Conservation (phyloP, 2,113 vertebrate species). For the Engystomops pustulosus region DNA sequence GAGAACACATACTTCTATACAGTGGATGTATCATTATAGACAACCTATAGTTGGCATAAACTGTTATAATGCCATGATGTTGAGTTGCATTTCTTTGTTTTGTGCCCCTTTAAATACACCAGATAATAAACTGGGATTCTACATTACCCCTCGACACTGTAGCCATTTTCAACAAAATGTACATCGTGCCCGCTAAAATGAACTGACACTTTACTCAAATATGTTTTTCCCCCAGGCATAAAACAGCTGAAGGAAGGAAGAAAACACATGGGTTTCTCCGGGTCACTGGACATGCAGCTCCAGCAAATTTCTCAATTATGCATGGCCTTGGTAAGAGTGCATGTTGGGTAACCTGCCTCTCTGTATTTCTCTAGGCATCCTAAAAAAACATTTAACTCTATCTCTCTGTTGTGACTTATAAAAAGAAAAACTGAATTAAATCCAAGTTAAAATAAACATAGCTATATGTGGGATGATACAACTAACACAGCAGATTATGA, state of each 20-base stretch:
- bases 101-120: neutral
- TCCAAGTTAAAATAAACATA: neutral
- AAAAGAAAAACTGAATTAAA: neutral
- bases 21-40: no score
- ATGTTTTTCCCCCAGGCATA: constrained; percentile 47
- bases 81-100: neutral
- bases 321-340: constrained; percentile 48
- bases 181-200: neutral
- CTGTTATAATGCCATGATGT: neutral
- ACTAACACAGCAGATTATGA: neutral
- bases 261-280: constrained; percentile 43
- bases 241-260: constrained; percentile 48
- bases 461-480: neutral
- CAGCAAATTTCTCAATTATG: constrained; percentile 55
- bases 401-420: neutral
- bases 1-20: no score
- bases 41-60: no score
- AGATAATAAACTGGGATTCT: neutral
- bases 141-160: neutral
- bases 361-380: constrained; percentile 17
- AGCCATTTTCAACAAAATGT: neutral
- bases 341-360: constrained; percentile 39
- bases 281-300: constrained; percentile 48
- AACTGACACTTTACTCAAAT: constrained; percentile 44
- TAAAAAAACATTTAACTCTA: constrained; percentile 31